Evolutionary conservation across 2,888 invertebrate species (phyloP).

Genomic region (Tachina grossa): DNA sequence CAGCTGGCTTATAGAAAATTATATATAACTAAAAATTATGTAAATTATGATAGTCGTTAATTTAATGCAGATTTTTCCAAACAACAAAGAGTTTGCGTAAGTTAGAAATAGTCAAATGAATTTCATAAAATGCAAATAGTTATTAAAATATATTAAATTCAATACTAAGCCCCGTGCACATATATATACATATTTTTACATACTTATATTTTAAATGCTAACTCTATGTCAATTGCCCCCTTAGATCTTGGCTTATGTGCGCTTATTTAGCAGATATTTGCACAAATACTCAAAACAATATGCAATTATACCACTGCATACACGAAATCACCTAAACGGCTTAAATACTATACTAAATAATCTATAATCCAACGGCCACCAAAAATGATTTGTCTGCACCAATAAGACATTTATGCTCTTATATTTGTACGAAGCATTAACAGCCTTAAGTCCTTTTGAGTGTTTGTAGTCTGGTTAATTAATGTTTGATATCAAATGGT

Average conservation of each 20-base stretch:
- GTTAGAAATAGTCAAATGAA: not conserved
- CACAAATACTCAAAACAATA: conserved; percentile 35
- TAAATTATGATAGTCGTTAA: conserved; percentile 60
- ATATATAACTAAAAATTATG: conserved; percentile 17
- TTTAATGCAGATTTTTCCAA: conserved; percentile 59
- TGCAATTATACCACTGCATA: conserved; percentile 10
- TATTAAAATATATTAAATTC: conserved; percentile 36
- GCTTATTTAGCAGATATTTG: conserved; percentile 31
- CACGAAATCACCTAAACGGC: conserved; percentile 31
- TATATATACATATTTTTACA: too few relatives aligned
- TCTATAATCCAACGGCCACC: conserved; percentile 27
- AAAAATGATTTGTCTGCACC: conserved; percentile 27
- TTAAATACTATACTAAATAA: conserved; percentile 17
- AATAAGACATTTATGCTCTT: not conserved
- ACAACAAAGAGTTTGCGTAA: not conserved
- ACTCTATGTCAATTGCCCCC: conserved; percentile 3
- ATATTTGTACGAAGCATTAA: not conserved
- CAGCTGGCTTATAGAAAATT: conserved; percentile 54
- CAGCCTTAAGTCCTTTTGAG: conserved; percentile 30
- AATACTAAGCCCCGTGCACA: not conserved
- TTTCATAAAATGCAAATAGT: not conserved
- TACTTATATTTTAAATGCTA: not conserved
- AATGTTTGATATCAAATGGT: conserved; percentile 38
- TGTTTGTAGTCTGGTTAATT: conserved; percentile 40
- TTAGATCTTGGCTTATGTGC: not conserved